A percentile compares a stretch with the other conserved stretches of the same genome.
Conservation (phyloP, 1,140 invertebrate species). For the Lucilia sericata region DNA sequence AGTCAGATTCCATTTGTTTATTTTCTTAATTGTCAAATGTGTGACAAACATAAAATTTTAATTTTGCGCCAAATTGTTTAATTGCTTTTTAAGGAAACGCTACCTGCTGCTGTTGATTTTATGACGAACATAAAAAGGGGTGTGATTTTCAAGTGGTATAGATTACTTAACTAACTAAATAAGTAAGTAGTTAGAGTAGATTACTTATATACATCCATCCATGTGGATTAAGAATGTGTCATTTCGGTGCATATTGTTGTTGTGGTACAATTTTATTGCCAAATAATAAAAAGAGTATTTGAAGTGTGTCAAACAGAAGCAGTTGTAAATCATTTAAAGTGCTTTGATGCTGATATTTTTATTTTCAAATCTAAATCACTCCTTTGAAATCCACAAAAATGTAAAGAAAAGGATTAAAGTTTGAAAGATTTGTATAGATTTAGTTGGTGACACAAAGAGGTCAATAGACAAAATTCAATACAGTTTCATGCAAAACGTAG, state of each 20-base stretch:
- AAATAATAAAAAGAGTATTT: neutral
- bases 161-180: neutral
- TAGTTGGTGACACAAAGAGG: neutral
- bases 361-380: neutral
- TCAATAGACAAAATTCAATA: neutral
- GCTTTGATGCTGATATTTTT: neutral
- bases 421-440: neutral
- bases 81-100: no score
- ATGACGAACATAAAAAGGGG: neutral
- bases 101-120: neutral
- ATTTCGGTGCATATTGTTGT: no score
- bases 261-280: neutral
- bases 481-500: neutral
- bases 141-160: neutral
- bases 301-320: neutral
- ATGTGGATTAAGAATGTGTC: no score
- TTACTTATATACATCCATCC: neutral
- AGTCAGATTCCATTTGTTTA: no score
- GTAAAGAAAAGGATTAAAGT: neutral
- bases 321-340: conserved; percentile 10
- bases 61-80: no score
- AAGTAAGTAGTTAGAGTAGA: neutral
- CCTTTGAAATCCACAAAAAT: neutral
- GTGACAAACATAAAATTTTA: no score
- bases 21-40: no score